Evolutionary conservation across 37 sponge, comb jelly and placozoan species (phyloP), one percentile per base, ranked within the genome.

Genomic region (Agelas oroides): DNA sequence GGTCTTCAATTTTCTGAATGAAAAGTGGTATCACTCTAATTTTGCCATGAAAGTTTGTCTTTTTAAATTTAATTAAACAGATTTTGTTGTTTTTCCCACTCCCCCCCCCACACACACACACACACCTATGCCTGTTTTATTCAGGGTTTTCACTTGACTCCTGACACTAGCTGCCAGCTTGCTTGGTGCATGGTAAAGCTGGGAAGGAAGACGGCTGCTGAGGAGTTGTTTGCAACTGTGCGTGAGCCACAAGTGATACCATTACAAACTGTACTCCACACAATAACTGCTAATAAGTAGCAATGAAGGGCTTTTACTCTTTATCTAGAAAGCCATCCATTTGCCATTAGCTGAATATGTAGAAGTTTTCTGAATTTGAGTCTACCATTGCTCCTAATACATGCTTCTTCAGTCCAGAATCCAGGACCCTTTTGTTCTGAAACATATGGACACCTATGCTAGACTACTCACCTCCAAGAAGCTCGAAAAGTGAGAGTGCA

Each of bases 381-480:
- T n/a, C n/a, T n/a, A n/a, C n/a, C n/a, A 46, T 8, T 8, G 46
- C 8, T 46, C 46, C 46, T 46, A 8, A 3, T 8, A 8, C 8
- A 3, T 46, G 3, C 46, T 12, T 8, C 46, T 46, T 17, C 61
- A 84, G 78, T 59, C 87, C 21, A 25, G 64, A 13, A 52, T 63
- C 20, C 79, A 68, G 27, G 87, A 86, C 41, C 87, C 79, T 16
- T 86, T 58, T 59, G 54, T 71, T 25, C 71, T 86, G 28, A 70
- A 30, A 24, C 79, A 78, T 73, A 86, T 86, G 87, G 87, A 86
- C 65, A 78, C 79, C 21, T 86, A 71, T 36, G 79, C 72, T 52
- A 68, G 79, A 77, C 40, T 78, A 16, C 65, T 71, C 27, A 56
- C 8, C 59, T 62, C 69, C 20, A 80, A 80, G 80, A 32, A 19